A percentile compares a stretch with the other conserved stretches of the same genome.
Conservation (phyloP, 1,140 invertebrate species). For the Drosophila fuyamai region DNA sequence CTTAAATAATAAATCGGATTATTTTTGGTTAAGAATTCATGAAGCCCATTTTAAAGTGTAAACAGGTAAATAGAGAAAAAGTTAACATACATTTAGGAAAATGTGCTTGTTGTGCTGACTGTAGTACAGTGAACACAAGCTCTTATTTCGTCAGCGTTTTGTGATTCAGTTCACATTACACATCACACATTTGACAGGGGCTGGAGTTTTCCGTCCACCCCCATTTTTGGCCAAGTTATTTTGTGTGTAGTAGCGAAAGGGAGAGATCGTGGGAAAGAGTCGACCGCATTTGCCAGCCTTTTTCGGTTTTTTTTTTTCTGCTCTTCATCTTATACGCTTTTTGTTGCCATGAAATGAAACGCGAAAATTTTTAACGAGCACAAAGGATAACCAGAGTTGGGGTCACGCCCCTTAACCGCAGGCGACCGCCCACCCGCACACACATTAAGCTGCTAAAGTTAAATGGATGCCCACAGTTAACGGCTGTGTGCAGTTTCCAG, state of each 20-base stretch:
- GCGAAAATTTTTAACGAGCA: constrained; percentile 81
- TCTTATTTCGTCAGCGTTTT: constrained; percentile 67
- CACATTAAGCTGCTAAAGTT: constrained; percentile 63
- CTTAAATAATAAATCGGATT: too few relatives aligned
- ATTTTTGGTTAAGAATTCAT: background rate
- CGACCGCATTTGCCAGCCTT: constrained; percentile 69
- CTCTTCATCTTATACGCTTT: constrained; percentile 52
- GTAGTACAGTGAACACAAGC: constrained; percentile 42
- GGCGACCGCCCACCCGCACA: constrained; percentile 14
- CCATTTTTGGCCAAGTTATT: constrained; percentile 14
- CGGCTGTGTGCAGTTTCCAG: constrained; percentile 59
- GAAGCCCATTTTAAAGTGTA: background rate
- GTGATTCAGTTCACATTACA: constrained; percentile 38
- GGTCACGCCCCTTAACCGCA: constrained; percentile 32
- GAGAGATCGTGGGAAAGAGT: constrained; percentile 14
- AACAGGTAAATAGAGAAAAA: background rate
- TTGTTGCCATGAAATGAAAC: constrained; percentile 74
- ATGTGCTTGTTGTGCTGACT: constrained; percentile 37
- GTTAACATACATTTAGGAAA: constrained; percentile 26
- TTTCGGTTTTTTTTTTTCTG: constrained; percentile 20
- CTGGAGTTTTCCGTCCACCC: constrained; percentile 28
- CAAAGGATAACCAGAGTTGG: constrained; percentile 62
- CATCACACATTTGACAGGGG: constrained; percentile 63
- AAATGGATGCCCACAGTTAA: constrained; percentile 74
- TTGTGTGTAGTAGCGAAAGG: constrained; percentile 14